A percentile compares a stretch with the other conserved stretches of the same genome.
These are phyloP conservation scores for Poeciliopsis occidentalis DNA, from an alignment of 2,113 vertebrate genomes.

Conservation along the genomic window DNA sequence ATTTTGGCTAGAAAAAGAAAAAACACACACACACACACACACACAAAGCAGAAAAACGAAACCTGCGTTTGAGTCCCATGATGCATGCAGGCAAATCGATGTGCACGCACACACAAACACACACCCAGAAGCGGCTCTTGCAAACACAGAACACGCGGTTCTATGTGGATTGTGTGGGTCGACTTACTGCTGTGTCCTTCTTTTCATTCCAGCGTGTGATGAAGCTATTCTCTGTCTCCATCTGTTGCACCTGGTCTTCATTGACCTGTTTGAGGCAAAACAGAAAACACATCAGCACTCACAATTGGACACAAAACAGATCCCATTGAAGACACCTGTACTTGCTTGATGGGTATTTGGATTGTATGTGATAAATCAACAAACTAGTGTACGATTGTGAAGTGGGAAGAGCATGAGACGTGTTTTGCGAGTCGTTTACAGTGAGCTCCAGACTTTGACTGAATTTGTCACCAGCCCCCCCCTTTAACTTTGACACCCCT, in stretches of 20 bases:
- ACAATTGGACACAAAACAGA: conserved; percentile 2
- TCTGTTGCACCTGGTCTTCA: conserved; percentile 94
- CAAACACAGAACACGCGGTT: conserved; percentile 20
- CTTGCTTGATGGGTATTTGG: neutral
- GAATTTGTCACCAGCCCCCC: neutral
- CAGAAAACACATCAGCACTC: conserved; percentile 20
- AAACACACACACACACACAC: too few relatives aligned
- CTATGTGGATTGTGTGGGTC: conserved; percentile 37
- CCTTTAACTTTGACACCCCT: neutral
- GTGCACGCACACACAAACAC: conserved; percentile 13
- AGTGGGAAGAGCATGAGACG: neutral
- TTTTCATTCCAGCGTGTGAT: conserved; percentile 96
- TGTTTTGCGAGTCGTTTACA: neutral
- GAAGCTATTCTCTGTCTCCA: conserved; percentile 95
- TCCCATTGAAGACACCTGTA: neutral
- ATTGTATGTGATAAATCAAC: neutral
- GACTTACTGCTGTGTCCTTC: conserved; percentile 91
- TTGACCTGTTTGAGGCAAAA: conserved; percentile 84
- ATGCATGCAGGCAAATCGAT: conserved; percentile 41
- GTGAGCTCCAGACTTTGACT: neutral
- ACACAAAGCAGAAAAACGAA: conserved; percentile 47
- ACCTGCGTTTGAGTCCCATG: conserved; percentile 32
- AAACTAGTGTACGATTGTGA: neutral
- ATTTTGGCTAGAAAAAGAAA: conserved; percentile 24
- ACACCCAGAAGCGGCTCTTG: neutral